Evolutionary conservation across 2,113 vertebrate species (phyloP).

Genomic region (Panthera uncia): DNA sequence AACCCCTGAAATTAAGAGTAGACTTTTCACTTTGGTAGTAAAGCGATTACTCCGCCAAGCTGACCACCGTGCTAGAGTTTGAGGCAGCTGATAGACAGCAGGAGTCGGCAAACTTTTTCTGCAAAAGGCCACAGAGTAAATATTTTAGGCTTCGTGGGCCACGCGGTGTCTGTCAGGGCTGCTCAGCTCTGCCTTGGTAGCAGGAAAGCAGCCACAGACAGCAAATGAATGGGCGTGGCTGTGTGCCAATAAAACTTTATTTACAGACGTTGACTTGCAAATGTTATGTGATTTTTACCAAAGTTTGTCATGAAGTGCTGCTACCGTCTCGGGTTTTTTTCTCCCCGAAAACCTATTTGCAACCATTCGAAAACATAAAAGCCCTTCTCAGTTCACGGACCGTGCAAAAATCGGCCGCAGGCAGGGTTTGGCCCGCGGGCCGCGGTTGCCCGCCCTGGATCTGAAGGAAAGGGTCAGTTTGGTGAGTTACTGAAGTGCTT

Average conservation of each 20-base stretch:
- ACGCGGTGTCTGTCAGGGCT: too few relatives aligned
- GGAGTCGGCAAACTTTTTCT: background rate
- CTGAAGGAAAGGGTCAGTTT: background rate
- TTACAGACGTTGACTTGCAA: background rate
- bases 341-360: background rate
- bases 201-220: fast-evolving
- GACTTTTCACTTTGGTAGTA: too few relatives aligned
- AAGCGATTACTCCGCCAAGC: background rate
- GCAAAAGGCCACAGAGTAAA: background rate
- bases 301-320: background rate
- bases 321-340: background rate
- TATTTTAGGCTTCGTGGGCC: background rate
- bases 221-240: background rate
- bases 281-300: background rate
- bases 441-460: fast-evolving
- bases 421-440: fast-evolving
- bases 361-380: background rate
- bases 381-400: background rate
- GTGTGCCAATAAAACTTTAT: background rate
- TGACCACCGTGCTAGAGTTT: fast-evolving
- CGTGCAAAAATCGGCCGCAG: background rate
- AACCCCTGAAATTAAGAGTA: too few relatives aligned
- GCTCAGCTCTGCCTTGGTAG: background rate
- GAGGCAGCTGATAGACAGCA: background rate
- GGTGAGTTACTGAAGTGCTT: background rate